Evolutionary conservation across 2,888 invertebrate genomes (phyloP), one percentile per base, ranked within the genome.

Genomic region (Dione juno): DNA sequence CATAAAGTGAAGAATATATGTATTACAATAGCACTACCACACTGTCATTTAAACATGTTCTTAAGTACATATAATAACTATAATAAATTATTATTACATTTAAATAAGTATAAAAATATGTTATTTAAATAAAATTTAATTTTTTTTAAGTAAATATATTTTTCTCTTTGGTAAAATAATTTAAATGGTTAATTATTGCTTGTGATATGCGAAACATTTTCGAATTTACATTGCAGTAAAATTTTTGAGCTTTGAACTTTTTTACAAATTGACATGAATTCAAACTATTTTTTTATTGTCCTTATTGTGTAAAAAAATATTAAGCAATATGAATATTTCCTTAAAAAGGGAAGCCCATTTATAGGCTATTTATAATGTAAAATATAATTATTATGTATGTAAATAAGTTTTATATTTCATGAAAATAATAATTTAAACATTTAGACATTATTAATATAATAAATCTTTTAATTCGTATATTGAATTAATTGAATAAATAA

Each of bases 151-250:
- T 73, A 68, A 70, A 67, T 67, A 70, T 64, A 69, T 64, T 54
- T 28, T 61, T 61, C 14, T 61, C 43, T 59, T 58, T 45, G 40
- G 43, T 66, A 43, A 37, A 53, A 70, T 70, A 71, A 74, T n/a
- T n/a, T n/a, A n/a, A n/a, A n/a, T n/a, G n/a, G 75, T 76, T 70
- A 72, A 69, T 72, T 76, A 75, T 73, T 76, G 75, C 74, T 67
- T 70, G 45, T 77, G 77, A 77, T 77, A 77, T 77, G 77, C 75
- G 72, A 66, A 61, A 53, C 54, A 16, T 40, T 54, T 48, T 57
- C 50, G 7, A 21, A 28, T 21, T 35, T 57, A 16, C 45, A 40
- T 53, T 61, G 21, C 52, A 52, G 35, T 64, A 61, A 7, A 16
- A 37, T 53, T 63, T 69, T 41, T 57, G 41, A 54, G 43, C 59